Base-by-base conservation (phyloP, 2,113 vertebrate genomes). In the Phasianus colchicus region DNA sequence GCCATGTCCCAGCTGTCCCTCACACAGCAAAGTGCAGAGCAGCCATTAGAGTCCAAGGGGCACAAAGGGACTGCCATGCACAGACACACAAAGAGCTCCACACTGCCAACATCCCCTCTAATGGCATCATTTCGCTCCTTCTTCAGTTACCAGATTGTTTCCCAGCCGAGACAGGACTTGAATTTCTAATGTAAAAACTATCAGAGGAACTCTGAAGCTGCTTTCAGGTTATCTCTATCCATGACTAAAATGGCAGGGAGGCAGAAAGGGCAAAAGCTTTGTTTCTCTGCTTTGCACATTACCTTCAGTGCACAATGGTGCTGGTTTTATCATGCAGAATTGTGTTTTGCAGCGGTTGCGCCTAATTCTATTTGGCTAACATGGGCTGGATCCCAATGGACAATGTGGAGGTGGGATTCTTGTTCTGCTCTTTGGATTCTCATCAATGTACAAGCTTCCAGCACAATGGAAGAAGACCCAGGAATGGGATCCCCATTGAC, bases 131-230 rank as follows among this genome's bases (percentile, higher is more conserved):
- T 52, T 75, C 67, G 9, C 63, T 63, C 55, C 85, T 83, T 24
- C 96, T 95, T 88, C 4, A 52, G 86, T 94, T 93, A 95, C 96
- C 90, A 78, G 92, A 93, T 94, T 88, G 82, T 67, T 86, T 88
- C 86, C 80, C 79, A 80, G 92, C 92, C 85, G 45, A 64, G 86
- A 52, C 79, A 77, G 88, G 90, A 91, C 90, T 94, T 93, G 96
- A 93, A 96, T 95, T 94, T 88, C 95, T 74, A 74, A 94, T 74
- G 83, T 4, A 36, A 54, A 14, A 95, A 30, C 32, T 5, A 8
- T 3, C 77, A 69, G 78, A 15, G 19, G 29, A 36, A 1, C 75
- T 69, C 71, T 29, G 1, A 5, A 29, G 79, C 78, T 83, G 3
- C 93, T 65, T 43, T 25, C 16, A 11, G 82, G 64, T 38, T 85